Conservation (phyloP, 2,797 vertebrate species). For the Gallirallus australis region DNA sequence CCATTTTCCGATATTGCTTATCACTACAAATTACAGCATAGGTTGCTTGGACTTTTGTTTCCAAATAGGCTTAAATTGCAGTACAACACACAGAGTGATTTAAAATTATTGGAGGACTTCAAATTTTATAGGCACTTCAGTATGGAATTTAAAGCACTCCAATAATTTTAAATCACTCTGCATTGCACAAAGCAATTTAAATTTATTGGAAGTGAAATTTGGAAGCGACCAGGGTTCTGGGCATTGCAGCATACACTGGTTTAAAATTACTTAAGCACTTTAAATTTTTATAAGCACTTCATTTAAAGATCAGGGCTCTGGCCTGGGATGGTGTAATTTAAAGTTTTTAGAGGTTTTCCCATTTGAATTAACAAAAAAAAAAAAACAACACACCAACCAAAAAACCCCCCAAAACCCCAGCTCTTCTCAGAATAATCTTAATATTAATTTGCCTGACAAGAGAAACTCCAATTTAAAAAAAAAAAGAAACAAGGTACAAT, state of each 20-base stretch:
- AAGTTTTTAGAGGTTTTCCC: not conserved
- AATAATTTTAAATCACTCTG: constrained; percentile 75
- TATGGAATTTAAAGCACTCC: constrained; percentile 67
- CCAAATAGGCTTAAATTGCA: constrained; percentile 57
- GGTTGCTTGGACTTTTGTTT: constrained; percentile 31
- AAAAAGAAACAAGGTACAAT: not conserved
- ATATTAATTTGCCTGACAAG: not conserved
- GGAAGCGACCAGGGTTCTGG: constrained; percentile 66
- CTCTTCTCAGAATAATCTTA: not conserved
- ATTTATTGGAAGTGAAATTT: constrained; percentile 78
- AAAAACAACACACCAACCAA: not conserved
- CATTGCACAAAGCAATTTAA: constrained; percentile 74
- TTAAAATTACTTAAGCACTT: constrained; percentile 67
- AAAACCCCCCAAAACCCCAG: not conserved
- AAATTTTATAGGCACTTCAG: constrained; percentile 71
- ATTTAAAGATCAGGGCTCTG: constrained; percentile 42
- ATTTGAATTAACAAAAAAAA: not conserved
- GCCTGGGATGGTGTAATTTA: not conserved
- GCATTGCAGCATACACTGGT: constrained; percentile 47
- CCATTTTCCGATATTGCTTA: constrained; percentile 34
- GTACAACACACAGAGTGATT: constrained; percentile 47
- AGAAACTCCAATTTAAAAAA: not conserved
- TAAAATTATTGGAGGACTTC: constrained; percentile 69
- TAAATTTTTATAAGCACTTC: constrained; percentile 60
- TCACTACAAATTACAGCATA: constrained; percentile 65